Evolutionary conservation across 2,888 invertebrate species (phyloP), one percentile per base, ranked within the genome.

Genomic region (Sinelater perroti): DNA sequence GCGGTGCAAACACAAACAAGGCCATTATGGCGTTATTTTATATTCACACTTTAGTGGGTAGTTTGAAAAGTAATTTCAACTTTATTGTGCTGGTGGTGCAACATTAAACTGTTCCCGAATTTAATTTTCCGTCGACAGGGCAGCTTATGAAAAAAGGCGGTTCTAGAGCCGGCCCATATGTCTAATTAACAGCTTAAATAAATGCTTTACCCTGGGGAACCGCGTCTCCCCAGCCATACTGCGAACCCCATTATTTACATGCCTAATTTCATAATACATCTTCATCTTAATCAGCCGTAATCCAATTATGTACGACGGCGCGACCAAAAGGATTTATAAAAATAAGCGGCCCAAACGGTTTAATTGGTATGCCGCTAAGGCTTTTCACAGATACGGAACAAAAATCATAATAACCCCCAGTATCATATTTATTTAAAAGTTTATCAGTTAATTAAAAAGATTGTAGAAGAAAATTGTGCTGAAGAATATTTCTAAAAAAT

Each of bases 221-320:
- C 31, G 3, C 13, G 13, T 54, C 54, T 55, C 55, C 42, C 58
- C 40, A 57, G 52, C 49, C 47, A 46, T 33, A 52, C 36, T 24
- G 18, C 50, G 42, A 54, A 56, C 60, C 61, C 63, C 36, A 40
- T 60, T 62, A 63, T 65, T 65, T 65, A 57, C 65, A 62, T 56
- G 54, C 52, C 56, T 63, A 63, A 62, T 63, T 65, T 62, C 44
- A 54, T 60, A 59, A 60, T 60, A 46, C 59, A 51, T 61, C 62
- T 56, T 53, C 62, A 59, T 61, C 56, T 56, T 57, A 51, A 60
- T 55, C 40, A 57, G 54, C 57, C 45, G 46, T 56, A 50, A 54
- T 52, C 63, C 63, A 59, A 61, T 65, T 65, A 65, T 28, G 50
- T 30, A 17, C 49, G 61, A 55, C 57, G 42, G 21, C 10, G 13